Percentiles rank a stretch among this genome's conserved stretches.
Evolutionary conservation across 2,113 vertebrate genomes (phyloP).

Genomic region (Labeo catla): DNA sequence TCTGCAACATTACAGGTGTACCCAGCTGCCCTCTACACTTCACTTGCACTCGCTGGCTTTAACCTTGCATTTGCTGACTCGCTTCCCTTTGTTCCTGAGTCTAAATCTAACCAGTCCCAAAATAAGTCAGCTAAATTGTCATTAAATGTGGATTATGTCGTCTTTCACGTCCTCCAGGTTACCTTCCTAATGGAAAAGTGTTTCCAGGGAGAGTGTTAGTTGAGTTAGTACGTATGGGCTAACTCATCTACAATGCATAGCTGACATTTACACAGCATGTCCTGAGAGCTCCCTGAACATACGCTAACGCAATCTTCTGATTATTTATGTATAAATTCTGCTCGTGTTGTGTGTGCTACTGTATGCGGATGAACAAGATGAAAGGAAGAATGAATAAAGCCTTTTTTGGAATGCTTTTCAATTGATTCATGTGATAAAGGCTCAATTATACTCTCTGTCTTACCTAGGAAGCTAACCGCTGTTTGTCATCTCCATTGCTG

Average conservation of each 20-base stretch:
- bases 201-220: slow-evolving; percentile 11
- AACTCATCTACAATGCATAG: slow-evolving; percentile 46
- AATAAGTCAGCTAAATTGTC: not conserved
- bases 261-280: slow-evolving; percentile 53
- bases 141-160: slow-evolving; percentile 34
- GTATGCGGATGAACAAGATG: slow-evolving; percentile 19
- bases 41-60: not conserved
- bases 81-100: not conserved
- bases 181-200: slow-evolving; percentile 25
- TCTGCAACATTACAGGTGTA: slow-evolving; percentile 23
- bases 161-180: not conserved
- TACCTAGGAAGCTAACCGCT: not conserved
- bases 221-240: slow-evolving; percentile 23
- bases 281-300: slow-evolving; percentile 44
- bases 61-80: not conserved
- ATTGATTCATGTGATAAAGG: slow-evolving; percentile 31
- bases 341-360: not conserved
- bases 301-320: not conserved
- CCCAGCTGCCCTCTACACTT: slow-evolving; percentile 24
- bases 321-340: slow-evolving; percentile 46
- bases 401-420: slow-evolving; percentile 28
- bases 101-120: not conserved
- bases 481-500: slow-evolving; percentile 5
- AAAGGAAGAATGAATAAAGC: not conserved
- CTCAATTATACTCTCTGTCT: slow-evolving; percentile 24